A percentile compares a stretch with the other conserved stretches of the same genome.
Conservation (phyloP, 2,888 invertebrate species). For the Agrochola litura region DNA sequence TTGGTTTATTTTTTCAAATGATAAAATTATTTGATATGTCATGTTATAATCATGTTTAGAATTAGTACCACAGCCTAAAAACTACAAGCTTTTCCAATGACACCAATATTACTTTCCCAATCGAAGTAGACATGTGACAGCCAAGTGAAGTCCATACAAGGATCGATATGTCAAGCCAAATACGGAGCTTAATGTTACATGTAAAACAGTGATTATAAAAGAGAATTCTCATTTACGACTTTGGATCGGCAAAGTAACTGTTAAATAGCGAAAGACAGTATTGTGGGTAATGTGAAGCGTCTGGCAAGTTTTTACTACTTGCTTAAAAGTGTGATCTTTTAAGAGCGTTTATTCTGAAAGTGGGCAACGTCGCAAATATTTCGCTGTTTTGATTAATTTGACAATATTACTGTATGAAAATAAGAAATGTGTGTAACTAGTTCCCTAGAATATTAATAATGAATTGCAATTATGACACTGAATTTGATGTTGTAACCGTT, state of each 20-base stretch:
- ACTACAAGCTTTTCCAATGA: constrained; percentile 3
- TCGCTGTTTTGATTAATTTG: no score
- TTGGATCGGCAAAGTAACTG: constrained; percentile 8
- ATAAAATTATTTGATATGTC: constrained; percentile 6
- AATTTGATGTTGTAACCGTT: no score
- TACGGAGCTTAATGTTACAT: not conserved
- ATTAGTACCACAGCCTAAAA: not conserved
- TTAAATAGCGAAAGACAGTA: constrained; percentile 44
- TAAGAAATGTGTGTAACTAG: no score
- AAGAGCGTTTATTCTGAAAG: not conserved
- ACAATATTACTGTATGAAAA: no score
- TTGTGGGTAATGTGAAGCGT: constrained; percentile 31
- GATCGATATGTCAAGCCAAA: not conserved
- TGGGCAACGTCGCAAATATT: no score
- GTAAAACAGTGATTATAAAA: constrained; percentile 20
- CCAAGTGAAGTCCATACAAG: not conserved
- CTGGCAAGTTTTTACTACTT: constrained; percentile 43
- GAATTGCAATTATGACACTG: no score
- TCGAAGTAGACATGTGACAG: constrained; percentile 13
- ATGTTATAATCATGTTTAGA: not conserved
- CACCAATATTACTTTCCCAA: constrained; percentile 5
- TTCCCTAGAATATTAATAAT: no score
- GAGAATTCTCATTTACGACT: constrained; percentile 28
- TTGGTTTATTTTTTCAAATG: not conserved
- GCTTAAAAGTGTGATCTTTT: constrained; percentile 25